Conservation (phyloP, 1,140 invertebrate species). For the Pogonognathellus flavescens region DNA sequence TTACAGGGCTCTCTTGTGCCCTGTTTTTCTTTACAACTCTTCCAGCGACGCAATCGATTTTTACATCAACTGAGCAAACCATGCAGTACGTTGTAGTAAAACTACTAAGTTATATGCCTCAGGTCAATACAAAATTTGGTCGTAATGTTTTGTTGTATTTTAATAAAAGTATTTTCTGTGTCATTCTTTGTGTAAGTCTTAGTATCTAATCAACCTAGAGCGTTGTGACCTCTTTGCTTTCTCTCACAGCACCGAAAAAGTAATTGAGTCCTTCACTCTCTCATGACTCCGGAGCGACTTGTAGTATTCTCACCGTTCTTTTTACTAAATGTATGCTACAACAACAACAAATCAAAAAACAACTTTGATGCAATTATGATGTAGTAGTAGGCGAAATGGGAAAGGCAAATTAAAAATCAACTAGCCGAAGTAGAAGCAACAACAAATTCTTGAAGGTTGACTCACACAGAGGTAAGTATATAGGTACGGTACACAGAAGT, state of each 20-base stretch:
- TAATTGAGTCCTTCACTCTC: not conserved
- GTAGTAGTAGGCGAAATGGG: not conserved
- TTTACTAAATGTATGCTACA: not conserved
- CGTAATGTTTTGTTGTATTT: conserved; percentile 14
- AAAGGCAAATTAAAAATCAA: conserved; percentile 35
- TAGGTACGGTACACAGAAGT: no score
- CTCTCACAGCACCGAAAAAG: not conserved
- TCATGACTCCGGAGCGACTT: not conserved
- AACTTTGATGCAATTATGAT: conserved; percentile 25
- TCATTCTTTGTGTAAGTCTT: not conserved
- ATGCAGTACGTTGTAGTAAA: not conserved
- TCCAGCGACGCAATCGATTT: conserved; percentile 9
- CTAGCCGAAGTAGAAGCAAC: not conserved
- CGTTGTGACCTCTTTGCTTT: conserved; percentile 5
- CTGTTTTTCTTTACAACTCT: not conserved
- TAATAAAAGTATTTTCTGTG: not conserved
- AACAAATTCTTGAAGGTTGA: not conserved
- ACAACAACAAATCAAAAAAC: not conserved
- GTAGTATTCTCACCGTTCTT: no score
- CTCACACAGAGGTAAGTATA: not conserved
- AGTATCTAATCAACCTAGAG: not conserved
- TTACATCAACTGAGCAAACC: conserved; percentile 24
- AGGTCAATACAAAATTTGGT: conserved; percentile 17
- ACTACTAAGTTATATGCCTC: not conserved
- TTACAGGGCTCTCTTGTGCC: not conserved